A percentile compares a stretch with the other conserved stretches of the same genome.
Evolutionary conservation across 1,140 invertebrate species (phyloP).

Genomic region (Patella vulgata): DNA sequence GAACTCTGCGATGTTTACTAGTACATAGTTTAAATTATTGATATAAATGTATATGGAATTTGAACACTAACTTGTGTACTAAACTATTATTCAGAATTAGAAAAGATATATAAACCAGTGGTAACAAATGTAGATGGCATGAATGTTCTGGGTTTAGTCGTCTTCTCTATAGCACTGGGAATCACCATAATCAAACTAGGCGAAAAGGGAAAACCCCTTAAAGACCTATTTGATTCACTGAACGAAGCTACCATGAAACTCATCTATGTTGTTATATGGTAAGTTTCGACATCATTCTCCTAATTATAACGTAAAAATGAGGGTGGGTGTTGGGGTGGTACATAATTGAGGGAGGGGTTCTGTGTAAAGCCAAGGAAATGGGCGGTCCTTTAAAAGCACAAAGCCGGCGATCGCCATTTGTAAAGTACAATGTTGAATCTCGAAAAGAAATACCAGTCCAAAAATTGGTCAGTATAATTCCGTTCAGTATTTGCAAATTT

Average conservation of each 20-base stretch:
- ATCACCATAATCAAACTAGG: slow-evolving; percentile 65
- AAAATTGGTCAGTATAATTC: too few relatives aligned
- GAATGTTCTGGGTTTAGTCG: slow-evolving; percentile 68
- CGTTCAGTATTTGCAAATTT: too few relatives aligned
- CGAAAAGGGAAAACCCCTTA: slow-evolving; percentile 64
- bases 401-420: too few relatives aligned
- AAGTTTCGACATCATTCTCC: too few relatives aligned
- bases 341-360: not conserved
- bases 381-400: not conserved
- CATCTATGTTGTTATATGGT: slow-evolving; percentile 65
- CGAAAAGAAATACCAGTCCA: too few relatives aligned
- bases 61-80: too few relatives aligned
- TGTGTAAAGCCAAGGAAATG: not conserved
- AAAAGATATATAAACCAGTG: slow-evolving; percentile 30
- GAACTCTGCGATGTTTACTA: too few relatives aligned
- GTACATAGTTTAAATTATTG: too few relatives aligned
- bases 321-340: not conserved
- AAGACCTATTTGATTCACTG: slow-evolving; percentile 67
- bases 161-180: slow-evolving; percentile 69
- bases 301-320: not conserved
- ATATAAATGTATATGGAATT: too few relatives aligned
- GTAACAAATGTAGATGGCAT: slow-evolving; percentile 47
- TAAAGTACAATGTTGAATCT: not conserved
- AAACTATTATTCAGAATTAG: too few relatives aligned
- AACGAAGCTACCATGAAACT: slow-evolving; percentile 68